These are phyloP conservation scores for Acromyrmex heyeri DNA, from an alignment of 1,140 invertebrate species.

Conservation along the genomic window DNA sequence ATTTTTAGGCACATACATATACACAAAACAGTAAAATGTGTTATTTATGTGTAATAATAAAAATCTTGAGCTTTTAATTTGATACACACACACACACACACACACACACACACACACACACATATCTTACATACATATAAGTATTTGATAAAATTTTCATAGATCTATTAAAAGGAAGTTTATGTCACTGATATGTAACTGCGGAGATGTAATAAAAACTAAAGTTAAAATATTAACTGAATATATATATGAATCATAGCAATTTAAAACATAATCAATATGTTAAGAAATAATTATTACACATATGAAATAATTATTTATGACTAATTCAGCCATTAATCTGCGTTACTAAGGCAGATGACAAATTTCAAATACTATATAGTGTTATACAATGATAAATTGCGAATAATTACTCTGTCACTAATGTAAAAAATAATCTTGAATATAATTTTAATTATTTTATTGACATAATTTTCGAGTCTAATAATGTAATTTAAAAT, in stretches of 20 bases:
- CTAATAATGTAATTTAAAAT: background rate
- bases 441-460: background rate
- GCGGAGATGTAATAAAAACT: background rate
- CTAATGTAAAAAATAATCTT: background rate
- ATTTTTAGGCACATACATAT: background rate
- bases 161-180: background rate
- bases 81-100: background rate
- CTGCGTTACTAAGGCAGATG: background rate
- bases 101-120: no score
- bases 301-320: background rate
- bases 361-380: background rate
- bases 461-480: background rate
- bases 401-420: background rate
- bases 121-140: background rate
- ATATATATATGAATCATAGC: background rate
- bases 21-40: background rate
- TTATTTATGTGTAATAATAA: constrained; percentile 1
- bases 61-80: background rate
- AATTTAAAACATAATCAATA: background rate
- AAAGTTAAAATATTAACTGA: background rate
- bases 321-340: background rate
- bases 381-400: background rate
- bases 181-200: background rate
- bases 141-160: background rate
- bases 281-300: background rate